Evolutionary conservation across 2,113 vertebrate genomes (phyloP), one percentile per base, ranked within the genome.

Genomic region (Plectropomus leopardus): DNA sequence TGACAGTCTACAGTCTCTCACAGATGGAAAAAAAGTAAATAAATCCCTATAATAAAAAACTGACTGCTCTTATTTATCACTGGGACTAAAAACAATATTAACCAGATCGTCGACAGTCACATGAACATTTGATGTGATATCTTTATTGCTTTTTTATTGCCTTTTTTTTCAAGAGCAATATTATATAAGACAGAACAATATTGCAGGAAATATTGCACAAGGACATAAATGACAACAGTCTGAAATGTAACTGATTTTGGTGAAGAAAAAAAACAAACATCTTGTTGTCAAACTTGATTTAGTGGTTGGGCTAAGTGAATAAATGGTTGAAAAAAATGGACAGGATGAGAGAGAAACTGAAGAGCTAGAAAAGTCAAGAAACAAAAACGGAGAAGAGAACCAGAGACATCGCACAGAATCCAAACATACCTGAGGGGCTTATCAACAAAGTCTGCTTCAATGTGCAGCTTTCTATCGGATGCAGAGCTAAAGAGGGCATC

Each of bases 121-220:
- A n/a, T 21, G 7, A 50, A 44, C 23, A 30, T 42, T 34, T 42
- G 10, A 55, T 61, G 16, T 21, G n/a, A 59, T 34, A 17, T 67
- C 36, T 66, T 59, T n/a, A 53, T 72, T 65, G 54, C 63, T 72
- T 57, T 64, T 70, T 51, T 24, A 40, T 73, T 63, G 42, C 28
- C 26, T 60, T 34, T 26, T 36, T 40, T 40, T 40, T 51, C 55
- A 61, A 34, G 55, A 55, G 4, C 28, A 23, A 17, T 8, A 42
- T 19, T 6, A 26, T 32, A 58, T 54, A 40, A 40, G 7, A 40
- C 36, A 40, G 7, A 40, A 11, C 36, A 40, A 40, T 10, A 7
- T n/a, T 2, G 13, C 17, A 28, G 11, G 9, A n/a, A 21, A 15
- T 24, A 26, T 34, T 32, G 24, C 64, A 40, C 1, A 2, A 53